Base-by-base conservation (phyloP, 1,140 invertebrate species). In the Adelges cooleyi region DNA sequence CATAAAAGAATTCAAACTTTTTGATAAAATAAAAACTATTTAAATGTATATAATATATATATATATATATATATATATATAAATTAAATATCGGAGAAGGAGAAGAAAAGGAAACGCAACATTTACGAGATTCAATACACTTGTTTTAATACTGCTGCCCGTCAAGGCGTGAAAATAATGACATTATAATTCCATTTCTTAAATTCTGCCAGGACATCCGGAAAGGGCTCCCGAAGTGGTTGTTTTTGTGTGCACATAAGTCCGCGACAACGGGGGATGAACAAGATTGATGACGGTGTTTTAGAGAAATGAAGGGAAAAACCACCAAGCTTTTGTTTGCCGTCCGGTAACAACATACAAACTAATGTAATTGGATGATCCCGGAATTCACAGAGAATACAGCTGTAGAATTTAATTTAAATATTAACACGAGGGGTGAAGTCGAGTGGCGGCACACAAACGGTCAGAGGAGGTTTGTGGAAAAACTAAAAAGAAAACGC, bases 361-460 rank as follows among this genome's bases (percentile, higher is more conserved):
- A 59, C 53, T 59, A 59, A 59, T 59, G 53, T 59, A 59, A 59
- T 59, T 59, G 53, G 53, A 59, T 59, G 53, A 59, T 59, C 53
- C 53, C 53, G 38, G 22, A 59, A 59, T 59, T 59, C 53, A 3
- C 38, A 18, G 20, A 25, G 40, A 44, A 59, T 44, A 44, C n/a
- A 9, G 23, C 27, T 27, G 22, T 42, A 59, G 53, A 59, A 59
- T 59, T 59, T 59, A 59, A 59, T 59, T 59, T 59, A 59, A 59
- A 59, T 59, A 59, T 59, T 59, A 59, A 59, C 53, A 44, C 53
- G 18, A 36, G n/a, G 20, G 25, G 44, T 59, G 44, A 44, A 59
- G 53, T 59, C 53, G 3, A 59, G 27, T 42, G 22, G 33, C n/a
- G n/a, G n/a, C n/a, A n/a, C 27, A 59, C 23, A n/a, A 59, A n/a